Evolutionary conservation across 2,888 invertebrate genomes (phyloP).

Genomic region (Hoplodrina ambigua): DNA sequence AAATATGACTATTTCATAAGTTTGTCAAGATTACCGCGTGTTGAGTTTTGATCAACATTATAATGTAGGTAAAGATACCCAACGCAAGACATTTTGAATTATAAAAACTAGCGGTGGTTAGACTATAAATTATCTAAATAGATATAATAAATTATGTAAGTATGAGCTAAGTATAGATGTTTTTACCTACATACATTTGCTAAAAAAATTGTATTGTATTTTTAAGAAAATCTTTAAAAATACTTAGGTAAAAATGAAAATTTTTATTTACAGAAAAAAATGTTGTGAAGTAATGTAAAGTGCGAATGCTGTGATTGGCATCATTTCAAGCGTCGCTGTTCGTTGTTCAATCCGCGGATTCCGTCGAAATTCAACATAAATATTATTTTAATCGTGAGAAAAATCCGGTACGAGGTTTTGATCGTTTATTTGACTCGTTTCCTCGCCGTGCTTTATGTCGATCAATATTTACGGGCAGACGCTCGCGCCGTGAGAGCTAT

Average conservation of each 20-base stretch:
- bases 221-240: no score
- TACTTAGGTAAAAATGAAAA: background rate
- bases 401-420: slow-evolving; percentile 13
- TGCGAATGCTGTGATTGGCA: slow-evolving; percentile 51
- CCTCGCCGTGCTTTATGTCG: slow-evolving; percentile 5
- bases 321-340: slow-evolving; percentile 47
- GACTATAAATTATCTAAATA: slow-evolving; percentile 21
- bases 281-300: background rate
- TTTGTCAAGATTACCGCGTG: no score
- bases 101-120: background rate
- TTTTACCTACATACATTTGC: no score
- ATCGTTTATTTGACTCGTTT: slow-evolving; percentile 17
- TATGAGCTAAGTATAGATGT: no score
- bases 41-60: no score
- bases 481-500: background rate
- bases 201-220: no score
- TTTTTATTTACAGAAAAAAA: slow-evolving; percentile 17
- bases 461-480: slow-evolving; percentile 13
- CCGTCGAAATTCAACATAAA: slow-evolving; percentile 52
- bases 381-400: slow-evolving; percentile 51
- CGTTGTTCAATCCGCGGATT: slow-evolving; percentile 37
- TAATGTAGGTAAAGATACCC: no score
- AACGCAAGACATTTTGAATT: no score
- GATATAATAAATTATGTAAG: no score
- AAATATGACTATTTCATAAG: no score